Conservation (phyloP, 1,140 invertebrate genomes). For the Rhizoglyphus robini region DNA sequence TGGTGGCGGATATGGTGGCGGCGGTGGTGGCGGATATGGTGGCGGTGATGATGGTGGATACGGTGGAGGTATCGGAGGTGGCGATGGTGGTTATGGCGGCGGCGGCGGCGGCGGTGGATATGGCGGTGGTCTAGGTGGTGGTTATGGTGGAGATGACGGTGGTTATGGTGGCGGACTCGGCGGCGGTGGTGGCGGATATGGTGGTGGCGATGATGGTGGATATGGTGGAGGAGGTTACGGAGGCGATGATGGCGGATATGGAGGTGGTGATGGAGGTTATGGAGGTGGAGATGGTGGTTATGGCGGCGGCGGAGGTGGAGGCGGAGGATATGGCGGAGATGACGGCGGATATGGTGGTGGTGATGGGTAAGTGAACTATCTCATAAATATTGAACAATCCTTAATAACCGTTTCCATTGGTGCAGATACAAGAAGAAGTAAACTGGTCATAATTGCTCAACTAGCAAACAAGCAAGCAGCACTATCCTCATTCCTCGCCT, state of each 20-base stretch:
- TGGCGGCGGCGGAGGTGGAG: not conserved
- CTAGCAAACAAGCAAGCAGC: not conserved
- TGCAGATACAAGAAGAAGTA: not conserved
- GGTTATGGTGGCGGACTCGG: too few species aligned
- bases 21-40: too few species aligned
- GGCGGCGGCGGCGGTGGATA: not conserved
- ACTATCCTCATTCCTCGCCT: not conserved
- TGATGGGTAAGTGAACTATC: too few species aligned
- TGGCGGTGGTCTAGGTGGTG: not conserved
- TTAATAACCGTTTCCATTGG: not conserved
- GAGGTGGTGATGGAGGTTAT: not conserved
- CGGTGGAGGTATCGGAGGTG: too few species aligned
- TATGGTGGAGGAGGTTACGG: not conserved
- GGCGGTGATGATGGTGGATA: too few species aligned
- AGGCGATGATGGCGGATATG: conserved; percentile 1
- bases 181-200: too few species aligned
- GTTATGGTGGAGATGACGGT: too few species aligned
- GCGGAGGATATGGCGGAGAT: not conserved
- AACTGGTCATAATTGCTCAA: not conserved
- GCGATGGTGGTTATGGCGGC: too few species aligned
- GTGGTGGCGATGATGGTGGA: too few species aligned
- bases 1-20: not conserved
- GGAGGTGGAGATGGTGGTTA: not conserved
- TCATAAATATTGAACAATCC: too few species aligned
- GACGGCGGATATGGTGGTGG: not conserved